A percentile compares a stretch with the other conserved stretches of the same genome.
Conservation (phyloP, 2,888 invertebrate species). For the Anthoptus insignis region DNA sequence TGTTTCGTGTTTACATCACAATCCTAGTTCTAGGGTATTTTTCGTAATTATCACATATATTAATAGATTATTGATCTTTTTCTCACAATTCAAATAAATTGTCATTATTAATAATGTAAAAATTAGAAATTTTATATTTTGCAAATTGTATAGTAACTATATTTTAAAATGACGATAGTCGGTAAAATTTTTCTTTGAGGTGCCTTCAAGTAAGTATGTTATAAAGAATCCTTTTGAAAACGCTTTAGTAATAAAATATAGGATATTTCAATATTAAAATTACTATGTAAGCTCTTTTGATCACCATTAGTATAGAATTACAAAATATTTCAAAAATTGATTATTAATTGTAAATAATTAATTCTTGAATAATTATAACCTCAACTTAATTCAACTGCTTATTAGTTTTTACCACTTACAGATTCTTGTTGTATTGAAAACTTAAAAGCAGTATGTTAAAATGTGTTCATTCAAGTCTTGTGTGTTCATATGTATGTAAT, state of each 20-base stretch:
- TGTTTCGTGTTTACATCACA: neutral
- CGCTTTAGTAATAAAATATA: conserved; percentile 28
- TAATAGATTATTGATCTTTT: neutral
- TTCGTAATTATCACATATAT: neutral
- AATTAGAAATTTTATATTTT: neutral
- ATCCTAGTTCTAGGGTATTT: neutral
- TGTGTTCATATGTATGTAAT: neutral
- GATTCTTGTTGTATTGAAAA: neutral
- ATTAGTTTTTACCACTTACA: neutral
- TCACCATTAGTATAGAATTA: neutral
- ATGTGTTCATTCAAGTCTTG: neutral
- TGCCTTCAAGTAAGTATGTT: conserved; percentile 29
- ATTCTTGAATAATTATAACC: neutral
- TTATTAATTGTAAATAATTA: neutral
- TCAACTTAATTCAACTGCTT: neutral
- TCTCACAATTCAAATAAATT: no score
- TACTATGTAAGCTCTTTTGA: conserved; percentile 9
- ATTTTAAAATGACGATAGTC: conserved; percentile 14
- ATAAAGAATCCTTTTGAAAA: conserved; percentile 30
- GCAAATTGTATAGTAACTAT: conserved; percentile 3
- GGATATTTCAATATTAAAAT: conserved; percentile 12
- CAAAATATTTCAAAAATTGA: neutral
- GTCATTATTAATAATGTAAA: neutral
- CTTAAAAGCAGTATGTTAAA: neutral
- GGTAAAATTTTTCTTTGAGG: conserved; percentile 21